Percentiles rank a stretch among this genome's conserved stretches.
Evolutionary conservation across 2,888 invertebrate species (phyloP).

Genomic region (Hirtodrosophila cameraria): DNA sequence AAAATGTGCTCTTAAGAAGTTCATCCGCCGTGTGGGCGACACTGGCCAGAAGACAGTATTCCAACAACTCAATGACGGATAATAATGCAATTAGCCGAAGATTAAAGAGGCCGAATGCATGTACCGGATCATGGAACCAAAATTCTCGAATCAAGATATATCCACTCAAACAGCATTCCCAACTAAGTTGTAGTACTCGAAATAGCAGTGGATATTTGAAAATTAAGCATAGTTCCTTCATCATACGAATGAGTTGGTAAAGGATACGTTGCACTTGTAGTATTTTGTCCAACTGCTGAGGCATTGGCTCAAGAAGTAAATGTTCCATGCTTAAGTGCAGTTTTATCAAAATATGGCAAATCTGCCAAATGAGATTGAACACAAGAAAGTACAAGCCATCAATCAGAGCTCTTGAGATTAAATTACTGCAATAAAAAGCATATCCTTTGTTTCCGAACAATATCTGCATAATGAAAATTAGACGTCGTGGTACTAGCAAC

Average conservation of each 20-base stretch:
- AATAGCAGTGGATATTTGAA: constrained; percentile 8
- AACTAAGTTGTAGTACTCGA: neutral
- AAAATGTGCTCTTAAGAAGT: neutral
- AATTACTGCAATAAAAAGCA: neutral
- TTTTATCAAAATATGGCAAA: neutral
- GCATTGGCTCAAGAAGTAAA: constrained; percentile 1
- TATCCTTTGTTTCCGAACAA: accelerated
- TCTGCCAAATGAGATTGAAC: constrained; percentile 7
- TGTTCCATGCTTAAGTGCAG: neutral
- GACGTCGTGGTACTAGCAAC: neutral
- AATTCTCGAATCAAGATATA: neutral
- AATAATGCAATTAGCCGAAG: neutral
- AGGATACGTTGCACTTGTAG: constrained; percentile 4
- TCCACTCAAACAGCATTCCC: neutral
- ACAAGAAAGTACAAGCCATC: neutral
- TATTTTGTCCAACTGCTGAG: neutral
- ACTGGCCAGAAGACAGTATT: neutral
- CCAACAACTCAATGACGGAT: neutral
- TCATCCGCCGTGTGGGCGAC: neutral
- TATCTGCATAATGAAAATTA: neutral
- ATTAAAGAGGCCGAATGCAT: too few relatives aligned
- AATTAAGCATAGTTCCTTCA: constrained; percentile 4
- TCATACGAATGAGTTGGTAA: constrained; percentile 3
- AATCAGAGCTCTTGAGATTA: neutral
- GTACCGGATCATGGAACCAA: neutral